Percentiles rank a stretch among this genome's conserved stretches.
phyloP scores from a whole-genome alignment of 1,140 invertebrate genomes.

The Trichonephila clavipes region DNA sequence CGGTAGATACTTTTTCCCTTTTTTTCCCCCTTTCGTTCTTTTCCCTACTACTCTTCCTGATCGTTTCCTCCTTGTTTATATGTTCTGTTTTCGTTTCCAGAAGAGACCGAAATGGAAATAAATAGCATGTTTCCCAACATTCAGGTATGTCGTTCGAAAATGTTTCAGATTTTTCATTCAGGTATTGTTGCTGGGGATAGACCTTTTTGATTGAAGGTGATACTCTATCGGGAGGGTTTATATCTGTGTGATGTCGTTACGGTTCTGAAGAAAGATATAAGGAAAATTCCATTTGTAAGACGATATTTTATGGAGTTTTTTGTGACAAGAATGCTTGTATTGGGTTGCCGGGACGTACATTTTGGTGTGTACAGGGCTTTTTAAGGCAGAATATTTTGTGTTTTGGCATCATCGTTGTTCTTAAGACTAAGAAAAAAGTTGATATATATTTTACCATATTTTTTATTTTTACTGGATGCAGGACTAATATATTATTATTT shows the following conservation, averaged over 20 bases:
- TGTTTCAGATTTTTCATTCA: background rate
- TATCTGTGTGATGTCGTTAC: background rate
- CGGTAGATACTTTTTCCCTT: background rate
- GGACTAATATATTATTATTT: no score
- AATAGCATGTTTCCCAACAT: background rate
- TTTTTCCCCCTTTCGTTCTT: background rate
- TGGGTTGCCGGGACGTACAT: background rate
- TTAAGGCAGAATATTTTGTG: background rate
- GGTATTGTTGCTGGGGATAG: background rate
- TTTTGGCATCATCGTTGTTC: background rate
- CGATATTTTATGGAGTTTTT: background rate
- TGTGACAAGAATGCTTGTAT: slow-evolving; percentile 7
- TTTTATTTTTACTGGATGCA: background rate
- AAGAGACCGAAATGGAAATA: slow-evolving; percentile 14
- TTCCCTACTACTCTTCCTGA: background rate
- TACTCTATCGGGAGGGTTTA: background rate
- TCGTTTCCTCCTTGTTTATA: slow-evolving; percentile 4
- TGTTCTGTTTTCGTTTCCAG: background rate
- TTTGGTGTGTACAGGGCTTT: background rate
- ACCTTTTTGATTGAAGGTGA: background rate
- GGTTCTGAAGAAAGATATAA: background rate
- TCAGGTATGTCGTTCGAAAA: background rate
- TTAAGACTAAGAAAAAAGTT: background rate
- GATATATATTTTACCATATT: background rate
- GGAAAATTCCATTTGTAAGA: background rate